Evolutionary conservation across 1,140 invertebrate species (phyloP).

Genomic region (Tribolium madens): DNA sequence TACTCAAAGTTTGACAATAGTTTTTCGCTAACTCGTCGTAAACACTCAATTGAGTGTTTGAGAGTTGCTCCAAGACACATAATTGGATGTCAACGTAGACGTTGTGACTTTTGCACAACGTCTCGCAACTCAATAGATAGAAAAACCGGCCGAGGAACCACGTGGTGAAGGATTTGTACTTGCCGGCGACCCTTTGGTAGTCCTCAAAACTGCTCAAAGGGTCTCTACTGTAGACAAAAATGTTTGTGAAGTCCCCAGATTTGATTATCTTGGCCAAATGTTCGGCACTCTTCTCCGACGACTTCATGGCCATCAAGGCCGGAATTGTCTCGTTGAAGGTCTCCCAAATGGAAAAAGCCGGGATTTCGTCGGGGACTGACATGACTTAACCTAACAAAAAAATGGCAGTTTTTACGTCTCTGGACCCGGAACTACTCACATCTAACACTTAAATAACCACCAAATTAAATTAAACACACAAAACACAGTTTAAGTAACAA

Average conservation of each 20-base stretch:
- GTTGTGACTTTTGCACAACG: constrained; percentile 67
- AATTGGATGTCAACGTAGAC: constrained; percentile 68
- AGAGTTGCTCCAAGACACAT: constrained; percentile 68
- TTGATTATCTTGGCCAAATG: constrained; percentile 68
- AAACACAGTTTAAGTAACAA: background rate
- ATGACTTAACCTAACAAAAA: constrained; percentile 23
- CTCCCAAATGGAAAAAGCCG: constrained; percentile 69
- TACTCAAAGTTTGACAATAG: constrained; percentile 65
- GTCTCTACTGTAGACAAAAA: constrained; percentile 67
- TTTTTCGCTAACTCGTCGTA: constrained; percentile 66
- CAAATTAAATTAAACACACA: background rate
- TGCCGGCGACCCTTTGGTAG: constrained; percentile 59
- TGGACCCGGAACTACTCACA: background rate
- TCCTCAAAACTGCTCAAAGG: constrained; percentile 64
- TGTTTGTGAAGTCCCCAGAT: constrained; percentile 68
- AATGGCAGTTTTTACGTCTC: background rate
- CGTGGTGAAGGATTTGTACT: constrained; percentile 69
- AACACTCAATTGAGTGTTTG: constrained; percentile 67
- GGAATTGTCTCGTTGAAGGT: constrained; percentile 69
- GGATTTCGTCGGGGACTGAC: constrained; percentile 51
- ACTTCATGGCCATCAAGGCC: constrained; percentile 67
- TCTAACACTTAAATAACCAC: background rate
- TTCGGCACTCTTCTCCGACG: constrained; percentile 66
- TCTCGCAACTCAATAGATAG: constrained; percentile 69
- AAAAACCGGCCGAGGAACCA: constrained; percentile 71